These are phyloP conservation scores for Dipodomys stephensi DNA, from an alignment of 2,113 vertebrate genomes.

Conservation along the genomic window DNA sequence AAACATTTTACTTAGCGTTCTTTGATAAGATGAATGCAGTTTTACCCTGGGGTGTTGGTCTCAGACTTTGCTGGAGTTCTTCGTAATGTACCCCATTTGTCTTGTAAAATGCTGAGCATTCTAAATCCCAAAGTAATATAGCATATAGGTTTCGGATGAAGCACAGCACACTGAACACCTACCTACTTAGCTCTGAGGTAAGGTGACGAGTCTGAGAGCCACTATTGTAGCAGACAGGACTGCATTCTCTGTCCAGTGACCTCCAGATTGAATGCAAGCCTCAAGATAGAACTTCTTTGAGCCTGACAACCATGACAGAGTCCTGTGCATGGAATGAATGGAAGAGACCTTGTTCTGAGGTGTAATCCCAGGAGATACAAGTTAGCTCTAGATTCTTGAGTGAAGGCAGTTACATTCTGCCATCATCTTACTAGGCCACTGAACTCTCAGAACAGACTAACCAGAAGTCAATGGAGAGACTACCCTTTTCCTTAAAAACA, in stretches of 20 bases:
- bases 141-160: neutral
- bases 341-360: neutral
- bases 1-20: no score
- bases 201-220: neutral
- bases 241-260: neutral
- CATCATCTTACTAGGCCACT: no score
- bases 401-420: neutral
- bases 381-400: neutral
- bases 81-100: neutral
- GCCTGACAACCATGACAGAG: no score
- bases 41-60: neutral
- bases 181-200: neutral
- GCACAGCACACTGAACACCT: neutral
- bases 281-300: neutral
- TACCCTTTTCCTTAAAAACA: no score
- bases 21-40: neutral
- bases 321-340: neutral
- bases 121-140: neutral
- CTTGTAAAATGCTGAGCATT: neutral
- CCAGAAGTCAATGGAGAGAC: neutral
- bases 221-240: fast-evolving
- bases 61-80: neutral
- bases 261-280: neutral
- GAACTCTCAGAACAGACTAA: neutral
- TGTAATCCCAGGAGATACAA: neutral